phyloP scores from a whole-genome alignment of 2,113 vertebrate genomes.

The Tachysurus vachellii region DNA sequence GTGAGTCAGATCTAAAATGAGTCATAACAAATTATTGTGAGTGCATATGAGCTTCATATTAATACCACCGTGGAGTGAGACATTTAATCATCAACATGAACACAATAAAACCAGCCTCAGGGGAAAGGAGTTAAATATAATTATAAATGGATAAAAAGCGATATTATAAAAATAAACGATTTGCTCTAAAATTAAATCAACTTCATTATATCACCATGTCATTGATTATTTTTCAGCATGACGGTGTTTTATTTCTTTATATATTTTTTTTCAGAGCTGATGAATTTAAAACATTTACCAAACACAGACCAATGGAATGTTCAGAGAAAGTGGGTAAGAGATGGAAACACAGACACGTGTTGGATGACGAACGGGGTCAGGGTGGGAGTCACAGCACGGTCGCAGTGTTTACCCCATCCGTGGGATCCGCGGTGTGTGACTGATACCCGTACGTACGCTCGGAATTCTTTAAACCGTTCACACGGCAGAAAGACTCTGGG shows the following conservation, averaged over 20 bases:
- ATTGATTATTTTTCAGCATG: not conserved
- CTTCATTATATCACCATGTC: too few relatives aligned
- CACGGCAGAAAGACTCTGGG: conserved; percentile 67
- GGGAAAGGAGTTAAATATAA: not conserved
- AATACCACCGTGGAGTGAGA: too few relatives aligned
- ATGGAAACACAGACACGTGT: not conserved
- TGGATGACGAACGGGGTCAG: not conserved
- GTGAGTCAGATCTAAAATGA: not conserved
- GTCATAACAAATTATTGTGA: too few relatives aligned
- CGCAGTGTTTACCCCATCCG: too few relatives aligned
- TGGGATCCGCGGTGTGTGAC: conserved; percentile 69
- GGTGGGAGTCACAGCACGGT: not conserved
- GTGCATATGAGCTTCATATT: too few relatives aligned
- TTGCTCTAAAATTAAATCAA: too few relatives aligned
- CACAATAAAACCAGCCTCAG: too few relatives aligned
- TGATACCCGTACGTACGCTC: conserved; percentile 76
- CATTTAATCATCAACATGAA: too few relatives aligned
- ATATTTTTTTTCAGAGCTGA: too few relatives aligned
- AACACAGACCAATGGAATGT: not conserved
- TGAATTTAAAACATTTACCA: too few relatives aligned
- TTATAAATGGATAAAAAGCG: not conserved
- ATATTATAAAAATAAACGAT: too few relatives aligned
- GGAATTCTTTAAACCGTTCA: conserved; percentile 75
- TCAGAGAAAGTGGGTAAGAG: not conserved
- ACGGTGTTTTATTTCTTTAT: too few relatives aligned